These are phyloP conservation scores for Ptychoptera albimana DNA, from an alignment of 2,888 invertebrate genomes.

Conservation along the genomic window DNA sequence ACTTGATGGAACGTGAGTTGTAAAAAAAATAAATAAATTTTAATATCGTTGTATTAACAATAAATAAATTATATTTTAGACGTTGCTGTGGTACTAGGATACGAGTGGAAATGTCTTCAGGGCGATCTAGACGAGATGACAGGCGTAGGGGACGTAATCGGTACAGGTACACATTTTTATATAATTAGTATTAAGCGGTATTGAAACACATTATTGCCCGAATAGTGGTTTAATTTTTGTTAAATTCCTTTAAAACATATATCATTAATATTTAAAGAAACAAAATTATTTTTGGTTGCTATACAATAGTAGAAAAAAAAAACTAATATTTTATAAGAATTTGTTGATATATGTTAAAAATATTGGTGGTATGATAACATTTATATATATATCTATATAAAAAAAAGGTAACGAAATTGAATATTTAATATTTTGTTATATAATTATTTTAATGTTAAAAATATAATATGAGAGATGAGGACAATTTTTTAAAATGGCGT, in stretches of 20 bases:
- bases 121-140: conserved; percentile 59
- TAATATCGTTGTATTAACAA: not conserved
- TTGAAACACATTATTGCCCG: conserved; percentile 2
- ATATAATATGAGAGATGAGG: no score
- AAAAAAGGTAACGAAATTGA: no score
- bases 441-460: no score
- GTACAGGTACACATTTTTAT: conserved; percentile 11
- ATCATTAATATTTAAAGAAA: no score
- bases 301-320: no score
- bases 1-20: conserved; percentile 61
- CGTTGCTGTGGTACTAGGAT: conserved; percentile 80
- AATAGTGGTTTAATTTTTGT: conserved; percentile 4
- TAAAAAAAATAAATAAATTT: not conserved
- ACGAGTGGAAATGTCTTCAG: conserved; percentile 86
- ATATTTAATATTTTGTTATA: no score
- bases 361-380: no score
- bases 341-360: no score
- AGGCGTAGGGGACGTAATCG: conserved; percentile 29
- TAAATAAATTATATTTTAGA: conserved; percentile 30
- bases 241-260: not conserved
- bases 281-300: no score
- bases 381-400: no score
- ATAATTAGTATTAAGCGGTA: not conserved
- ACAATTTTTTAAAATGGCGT: conserved; percentile 9
- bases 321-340: no score